These are phyloP conservation scores for Eurosta solidaginis DNA, from an alignment of 1,140 invertebrate genomes.

Conservation along the genomic window DNA sequence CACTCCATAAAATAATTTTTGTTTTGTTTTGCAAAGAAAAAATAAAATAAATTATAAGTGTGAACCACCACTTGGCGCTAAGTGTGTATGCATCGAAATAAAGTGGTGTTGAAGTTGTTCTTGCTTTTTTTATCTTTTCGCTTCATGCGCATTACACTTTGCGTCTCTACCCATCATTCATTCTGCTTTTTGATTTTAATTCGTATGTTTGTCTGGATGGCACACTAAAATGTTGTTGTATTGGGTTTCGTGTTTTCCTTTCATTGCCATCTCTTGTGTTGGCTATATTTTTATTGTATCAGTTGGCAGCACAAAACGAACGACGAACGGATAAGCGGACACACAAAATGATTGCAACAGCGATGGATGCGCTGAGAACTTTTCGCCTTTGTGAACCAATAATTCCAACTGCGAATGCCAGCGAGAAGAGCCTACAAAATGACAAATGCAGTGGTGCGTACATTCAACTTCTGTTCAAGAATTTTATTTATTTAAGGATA, in stretches of 20 bases:
- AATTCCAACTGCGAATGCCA: not conserved
- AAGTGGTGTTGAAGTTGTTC: not conserved
- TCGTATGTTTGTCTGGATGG: not conserved
- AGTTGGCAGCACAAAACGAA: no score
- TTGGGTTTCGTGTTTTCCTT: no score
- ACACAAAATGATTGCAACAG: not conserved
- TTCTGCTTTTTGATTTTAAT: not conserved
- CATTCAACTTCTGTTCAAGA: conserved; percentile 2
- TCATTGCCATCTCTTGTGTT: no score
- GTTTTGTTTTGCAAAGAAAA: no score
- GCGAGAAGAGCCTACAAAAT: not conserved
- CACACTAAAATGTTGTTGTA: not conserved
- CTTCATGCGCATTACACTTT: not conserved
- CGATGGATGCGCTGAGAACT: not conserved
- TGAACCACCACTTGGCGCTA: no score
- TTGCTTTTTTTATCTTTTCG: not conserved
- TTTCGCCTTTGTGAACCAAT: not conserved
- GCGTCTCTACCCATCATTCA: not conserved
- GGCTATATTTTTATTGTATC: not conserved
- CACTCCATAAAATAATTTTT: no score
- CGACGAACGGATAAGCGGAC: no score
- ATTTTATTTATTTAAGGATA: conserved; percentile 10
- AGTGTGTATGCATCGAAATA: not conserved
- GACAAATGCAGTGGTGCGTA: not conserved
- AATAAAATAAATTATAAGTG: no score